Conservation (phyloP, 2,888 invertebrate genomes). For the Hoplodrina blanda region DNA sequence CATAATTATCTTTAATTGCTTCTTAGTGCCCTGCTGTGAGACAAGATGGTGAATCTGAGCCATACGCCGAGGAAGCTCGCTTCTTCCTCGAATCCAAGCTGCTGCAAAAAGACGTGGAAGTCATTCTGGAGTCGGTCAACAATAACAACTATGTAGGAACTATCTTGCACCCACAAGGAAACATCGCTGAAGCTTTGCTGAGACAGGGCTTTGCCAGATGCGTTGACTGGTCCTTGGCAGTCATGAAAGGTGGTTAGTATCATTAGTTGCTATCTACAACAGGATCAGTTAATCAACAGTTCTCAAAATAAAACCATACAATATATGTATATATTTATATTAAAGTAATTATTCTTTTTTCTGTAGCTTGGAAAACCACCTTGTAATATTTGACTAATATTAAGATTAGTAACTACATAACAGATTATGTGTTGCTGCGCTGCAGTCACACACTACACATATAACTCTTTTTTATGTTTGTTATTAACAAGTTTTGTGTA, state of each 20-base stretch:
- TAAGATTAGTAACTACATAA: neutral
- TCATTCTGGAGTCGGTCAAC: slow-evolving; percentile 97
- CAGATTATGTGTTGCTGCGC: no score
- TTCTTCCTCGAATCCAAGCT: slow-evolving; percentile 98
- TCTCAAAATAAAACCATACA: no score
- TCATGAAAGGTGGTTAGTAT: slow-evolving; percentile 84
- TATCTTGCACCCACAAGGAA: slow-evolving; percentile 97
- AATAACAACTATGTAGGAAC: slow-evolving; percentile 98
- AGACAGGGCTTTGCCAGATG: slow-evolving; percentile 98
- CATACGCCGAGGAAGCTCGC: slow-evolving; percentile 96
- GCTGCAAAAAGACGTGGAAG: slow-evolving; percentile 97
- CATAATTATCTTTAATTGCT: slow-evolving; percentile 5
- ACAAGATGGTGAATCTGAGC: slow-evolving; percentile 93
- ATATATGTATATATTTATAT: no score
- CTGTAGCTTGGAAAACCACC: neutral
- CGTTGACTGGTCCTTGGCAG: slow-evolving; percentile 87
- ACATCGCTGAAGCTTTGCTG: slow-evolving; percentile 98
- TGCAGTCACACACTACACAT: no score
- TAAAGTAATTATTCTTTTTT: slow-evolving; percentile 11
- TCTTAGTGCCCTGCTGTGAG: slow-evolving; percentile 94
- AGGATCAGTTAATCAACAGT: no score
- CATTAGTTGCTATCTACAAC: no score
- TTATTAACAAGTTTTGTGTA: neutral
- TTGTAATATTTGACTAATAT: slow-evolving; percentile 18
- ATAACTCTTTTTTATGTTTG: neutral